These are phyloP conservation scores for Erpobdella octoculata DNA, from an alignment of 2,888 invertebrate species.

Conservation along the genomic window DNA sequence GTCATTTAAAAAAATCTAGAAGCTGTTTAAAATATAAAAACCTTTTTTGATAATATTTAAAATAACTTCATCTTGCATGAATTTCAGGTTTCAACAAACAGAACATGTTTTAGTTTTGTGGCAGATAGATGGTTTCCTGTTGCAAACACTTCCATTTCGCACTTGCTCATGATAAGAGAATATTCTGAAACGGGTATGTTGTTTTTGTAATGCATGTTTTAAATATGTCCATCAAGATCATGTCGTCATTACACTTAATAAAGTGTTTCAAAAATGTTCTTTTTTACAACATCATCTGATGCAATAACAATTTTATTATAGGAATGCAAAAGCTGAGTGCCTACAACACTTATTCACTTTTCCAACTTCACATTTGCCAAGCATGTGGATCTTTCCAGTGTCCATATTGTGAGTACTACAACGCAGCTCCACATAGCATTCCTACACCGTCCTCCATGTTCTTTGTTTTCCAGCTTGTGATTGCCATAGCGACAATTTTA, in stretches of 20 bases:
- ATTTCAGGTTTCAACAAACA: slow-evolving; percentile 68
- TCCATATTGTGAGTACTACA: slow-evolving; percentile 52
- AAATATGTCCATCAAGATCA: not conserved
- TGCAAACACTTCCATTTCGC: slow-evolving; percentile 86
- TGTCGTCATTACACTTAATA: not conserved
- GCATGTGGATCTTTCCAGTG: slow-evolving; percentile 53
- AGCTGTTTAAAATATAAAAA: not conserved
- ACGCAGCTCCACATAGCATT: slow-evolving; percentile 27
- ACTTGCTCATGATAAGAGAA: slow-evolving; percentile 82
- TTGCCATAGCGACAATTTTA: not conserved
- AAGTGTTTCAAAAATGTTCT: not conserved
- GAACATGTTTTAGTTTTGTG: slow-evolving; percentile 78
- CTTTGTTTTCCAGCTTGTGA: not conserved
- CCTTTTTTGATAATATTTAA: not conserved
- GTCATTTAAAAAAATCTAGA: slow-evolving; percentile 49
- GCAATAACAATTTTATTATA: slow-evolving; percentile 37
- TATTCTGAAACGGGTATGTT: slow-evolving; percentile 83
- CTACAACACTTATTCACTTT: slow-evolving; percentile 47
- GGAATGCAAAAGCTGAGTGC: slow-evolving; percentile 48
- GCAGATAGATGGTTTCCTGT: slow-evolving; percentile 90
- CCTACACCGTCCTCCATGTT: not conserved
- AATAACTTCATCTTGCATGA: not conserved
- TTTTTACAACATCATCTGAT: not conserved
- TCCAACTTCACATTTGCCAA: slow-evolving; percentile 50
- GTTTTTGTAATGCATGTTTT: not conserved